These are phyloP conservation scores for Bicyclus anynana DNA, from an alignment of 1,140 invertebrate species.

Conservation along the genomic window DNA sequence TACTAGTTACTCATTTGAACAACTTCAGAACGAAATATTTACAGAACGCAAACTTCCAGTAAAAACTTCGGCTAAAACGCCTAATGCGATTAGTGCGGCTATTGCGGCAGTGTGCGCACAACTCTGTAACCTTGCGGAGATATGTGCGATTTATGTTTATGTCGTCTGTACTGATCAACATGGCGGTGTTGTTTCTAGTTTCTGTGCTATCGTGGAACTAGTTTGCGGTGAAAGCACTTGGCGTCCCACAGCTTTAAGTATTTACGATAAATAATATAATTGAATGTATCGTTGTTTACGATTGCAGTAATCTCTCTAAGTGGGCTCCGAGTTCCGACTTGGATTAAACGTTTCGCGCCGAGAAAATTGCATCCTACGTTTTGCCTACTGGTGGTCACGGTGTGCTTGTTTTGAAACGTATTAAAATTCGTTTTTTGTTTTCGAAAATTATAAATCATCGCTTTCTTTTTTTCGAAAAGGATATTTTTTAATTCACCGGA, in stretches of 20 bases:
- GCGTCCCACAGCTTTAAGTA: neutral
- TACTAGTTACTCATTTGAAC: too few relatives aligned
- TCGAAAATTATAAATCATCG: too few relatives aligned
- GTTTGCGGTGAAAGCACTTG: constrained; percentile 18
- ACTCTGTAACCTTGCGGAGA: neutral
- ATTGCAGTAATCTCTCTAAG: neutral
- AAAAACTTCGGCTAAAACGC: too few relatives aligned
- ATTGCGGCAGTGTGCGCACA: too few relatives aligned
- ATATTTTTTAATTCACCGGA: too few relatives aligned
- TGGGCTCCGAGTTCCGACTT: neutral
- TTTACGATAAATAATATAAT: neutral
- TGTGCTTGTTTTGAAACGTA: neutral
- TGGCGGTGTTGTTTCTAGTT: constrained; percentile 15
- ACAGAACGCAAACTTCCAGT: too few relatives aligned
- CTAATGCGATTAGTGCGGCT: too few relatives aligned
- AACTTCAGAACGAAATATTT: too few relatives aligned
- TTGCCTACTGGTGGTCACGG: neutral
- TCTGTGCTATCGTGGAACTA: constrained; percentile 10
- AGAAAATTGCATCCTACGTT: neutral
- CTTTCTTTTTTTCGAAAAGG: too few relatives aligned
- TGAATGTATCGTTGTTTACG: neutral
- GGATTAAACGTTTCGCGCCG: neutral
- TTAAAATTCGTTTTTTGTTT: too few relatives aligned
- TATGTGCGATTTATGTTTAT: constrained; percentile 8
- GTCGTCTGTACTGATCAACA: neutral